These are phyloP conservation scores for Calliopsis andreniformis DNA, from an alignment of 1,140 invertebrate species.

Conservation along the genomic window DNA sequence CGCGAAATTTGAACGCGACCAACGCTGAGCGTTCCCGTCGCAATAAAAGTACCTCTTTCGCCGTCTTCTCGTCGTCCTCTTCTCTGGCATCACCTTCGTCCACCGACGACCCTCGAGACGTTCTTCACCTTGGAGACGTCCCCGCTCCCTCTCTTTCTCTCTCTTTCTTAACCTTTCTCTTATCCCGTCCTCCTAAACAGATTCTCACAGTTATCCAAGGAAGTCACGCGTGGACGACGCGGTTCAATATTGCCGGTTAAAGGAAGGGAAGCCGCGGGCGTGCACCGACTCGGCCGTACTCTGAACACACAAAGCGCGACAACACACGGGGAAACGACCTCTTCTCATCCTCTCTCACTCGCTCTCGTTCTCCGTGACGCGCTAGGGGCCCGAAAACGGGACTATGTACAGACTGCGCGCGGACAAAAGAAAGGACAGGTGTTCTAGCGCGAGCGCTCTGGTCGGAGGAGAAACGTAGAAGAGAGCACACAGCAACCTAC, in stretches of 20 bases:
- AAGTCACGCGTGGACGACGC: slow-evolving; percentile 1
- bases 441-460: not conserved
- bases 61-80: not conserved
- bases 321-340: not conserved
- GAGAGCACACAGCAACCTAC: slow-evolving; percentile 31
- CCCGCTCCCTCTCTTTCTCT: slow-evolving; percentile 1
- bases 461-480: slow-evolving; percentile 28
- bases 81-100: no score
- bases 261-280: slow-evolving; percentile 27
- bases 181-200: slow-evolving; percentile 50
- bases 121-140: no score
- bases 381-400: no score
- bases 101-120: not conserved
- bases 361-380: slow-evolving; percentile 9
- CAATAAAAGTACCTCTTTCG: slow-evolving; percentile 37
- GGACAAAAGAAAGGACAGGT: not conserved
- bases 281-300: slow-evolving; percentile 12
- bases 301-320: not conserved
- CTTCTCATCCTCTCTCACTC: slow-evolving; percentile 6
- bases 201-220: slow-evolving; percentile 51
- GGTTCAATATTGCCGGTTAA: not conserved
- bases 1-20: slow-evolving; percentile 28
- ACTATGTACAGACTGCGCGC: not conserved
- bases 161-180: slow-evolving; percentile 17
- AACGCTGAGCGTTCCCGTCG: slow-evolving; percentile 6